Evolutionary conservation across 2,113 vertebrate species (phyloP).

Genomic region (Zosterops lateralis): DNA sequence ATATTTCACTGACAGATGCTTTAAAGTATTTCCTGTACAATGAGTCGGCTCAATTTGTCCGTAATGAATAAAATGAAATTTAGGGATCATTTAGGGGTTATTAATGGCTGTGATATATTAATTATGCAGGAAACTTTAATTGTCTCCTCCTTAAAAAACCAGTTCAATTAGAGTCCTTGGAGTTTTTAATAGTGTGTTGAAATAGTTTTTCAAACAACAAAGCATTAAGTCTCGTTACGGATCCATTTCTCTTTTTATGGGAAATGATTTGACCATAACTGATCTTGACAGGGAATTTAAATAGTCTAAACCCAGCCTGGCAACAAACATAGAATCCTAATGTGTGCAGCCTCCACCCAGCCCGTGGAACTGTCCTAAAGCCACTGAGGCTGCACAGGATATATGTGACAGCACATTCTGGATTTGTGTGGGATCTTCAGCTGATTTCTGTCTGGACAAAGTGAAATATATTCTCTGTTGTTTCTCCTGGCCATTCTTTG

Average conservation of each 20-base stretch:
- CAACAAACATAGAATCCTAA: not conserved
- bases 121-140: not conserved
- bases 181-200: not conserved
- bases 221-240: not conserved
- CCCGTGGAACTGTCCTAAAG: not conserved
- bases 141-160: not conserved
- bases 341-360: not conserved
- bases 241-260: slow-evolving; percentile 22
- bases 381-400: not conserved
- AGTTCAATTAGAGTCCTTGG: not conserved
- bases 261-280: slow-evolving; percentile 33
- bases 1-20: slow-evolving; percentile 68
- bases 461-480: not conserved
- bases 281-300: slow-evolving; percentile 35
- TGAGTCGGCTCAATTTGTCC: not conserved
- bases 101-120: not conserved
- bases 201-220: slow-evolving; percentile 25
- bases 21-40: not conserved
- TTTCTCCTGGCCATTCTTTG: not conserved
- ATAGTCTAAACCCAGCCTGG: slow-evolving; percentile 3
- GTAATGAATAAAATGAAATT: not conserved
- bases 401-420: not conserved
- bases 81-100: not conserved
- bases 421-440: not conserved
- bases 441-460: not conserved